A percentile compares a stretch with the other conserved stretches of the same genome.
Conservation (phyloP, 2,797 vertebrate species). For the Okamejei kenojei region DNA sequence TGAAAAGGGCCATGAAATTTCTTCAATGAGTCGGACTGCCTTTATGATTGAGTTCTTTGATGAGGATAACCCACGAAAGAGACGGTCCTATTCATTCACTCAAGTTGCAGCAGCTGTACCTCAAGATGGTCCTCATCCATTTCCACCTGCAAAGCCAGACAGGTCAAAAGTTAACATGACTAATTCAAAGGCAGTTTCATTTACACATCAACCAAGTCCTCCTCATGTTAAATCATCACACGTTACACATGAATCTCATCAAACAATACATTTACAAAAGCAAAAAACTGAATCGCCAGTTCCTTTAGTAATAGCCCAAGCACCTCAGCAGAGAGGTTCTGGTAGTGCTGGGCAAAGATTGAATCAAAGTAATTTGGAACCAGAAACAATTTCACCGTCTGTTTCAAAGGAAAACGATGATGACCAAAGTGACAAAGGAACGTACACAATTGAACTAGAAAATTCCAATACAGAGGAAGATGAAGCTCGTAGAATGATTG, state of each 20-base stretch:
- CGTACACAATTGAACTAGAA: conserved; percentile 92
- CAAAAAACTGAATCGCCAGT: conserved; percentile 79
- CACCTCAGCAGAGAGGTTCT: conserved; percentile 70
- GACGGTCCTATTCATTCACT: conserved; percentile 86
- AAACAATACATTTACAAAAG: conserved; percentile 73
- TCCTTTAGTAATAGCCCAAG: conserved; percentile 59
- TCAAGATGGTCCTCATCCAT: conserved; percentile 71
- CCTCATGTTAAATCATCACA: conserved; percentile 58
- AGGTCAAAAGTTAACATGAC: conserved; percentile 45
- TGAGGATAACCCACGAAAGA: conserved; percentile 84
- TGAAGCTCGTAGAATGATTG: conserved; percentile 92
- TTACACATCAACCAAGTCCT: conserved; percentile 55
- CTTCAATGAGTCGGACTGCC: conserved; percentile 68
- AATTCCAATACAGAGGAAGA: conserved; percentile 84
- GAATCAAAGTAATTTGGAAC: conserved; percentile 64
- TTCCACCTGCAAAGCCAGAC: conserved; percentile 68
- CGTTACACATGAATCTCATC: conserved; percentile 47
- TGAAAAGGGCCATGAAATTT: conserved; percentile 59
- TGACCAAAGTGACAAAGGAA: conserved; percentile 92
- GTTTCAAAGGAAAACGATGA: conserved; percentile 70
- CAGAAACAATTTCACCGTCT: conserved; percentile 56
- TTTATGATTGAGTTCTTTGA: conserved; percentile 93
- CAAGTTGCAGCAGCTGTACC: conserved; percentile 63
- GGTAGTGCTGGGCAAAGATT: conserved; percentile 76
- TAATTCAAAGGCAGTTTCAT: conserved; percentile 42